phyloP scores from a whole-genome alignment of 2,113 vertebrate genomes.

The Colaptes auratus region DNA sequence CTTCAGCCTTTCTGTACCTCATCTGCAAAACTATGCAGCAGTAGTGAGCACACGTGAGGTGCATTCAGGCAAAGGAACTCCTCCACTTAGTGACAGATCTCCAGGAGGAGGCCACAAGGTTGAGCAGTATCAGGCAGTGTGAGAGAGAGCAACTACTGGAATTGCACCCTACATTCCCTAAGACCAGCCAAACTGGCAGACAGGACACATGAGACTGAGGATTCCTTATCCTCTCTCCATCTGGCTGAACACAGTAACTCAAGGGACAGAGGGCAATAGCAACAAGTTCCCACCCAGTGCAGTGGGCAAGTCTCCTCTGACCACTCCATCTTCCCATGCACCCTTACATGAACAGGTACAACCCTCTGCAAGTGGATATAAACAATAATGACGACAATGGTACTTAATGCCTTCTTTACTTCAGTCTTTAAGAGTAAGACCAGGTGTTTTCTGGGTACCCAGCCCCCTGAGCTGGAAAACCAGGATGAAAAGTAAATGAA shows the following conservation, averaged over 20 bases:
- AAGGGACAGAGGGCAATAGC: neutral
- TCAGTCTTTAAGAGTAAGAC: no score
- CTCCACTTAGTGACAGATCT: neutral
- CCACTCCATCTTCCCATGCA: neutral
- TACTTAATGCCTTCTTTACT: no score
- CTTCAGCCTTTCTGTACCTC: neutral
- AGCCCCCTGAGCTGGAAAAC: no score
- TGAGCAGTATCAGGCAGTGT: neutral
- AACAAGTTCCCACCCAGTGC: neutral
- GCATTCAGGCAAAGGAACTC: neutral
- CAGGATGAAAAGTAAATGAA: no score
- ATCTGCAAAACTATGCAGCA: neutral
- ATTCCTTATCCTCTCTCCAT: neutral
- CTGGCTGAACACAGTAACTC: neutral
- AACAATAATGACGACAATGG: neutral
- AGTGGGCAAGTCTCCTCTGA: neutral
- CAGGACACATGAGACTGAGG: neutral
- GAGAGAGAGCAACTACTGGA: neutral
- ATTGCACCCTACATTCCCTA: neutral
- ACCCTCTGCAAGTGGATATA: neutral
- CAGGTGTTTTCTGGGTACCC: no score
- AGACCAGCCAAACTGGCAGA: neutral
- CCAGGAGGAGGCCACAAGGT: neutral
- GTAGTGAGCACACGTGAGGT: neutral
- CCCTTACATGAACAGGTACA: neutral